Percentiles rank a stretch among this genome's conserved stretches.
Conservation (phyloP, 2,113 vertebrate genomes). For the Climacteris rufus region DNA sequence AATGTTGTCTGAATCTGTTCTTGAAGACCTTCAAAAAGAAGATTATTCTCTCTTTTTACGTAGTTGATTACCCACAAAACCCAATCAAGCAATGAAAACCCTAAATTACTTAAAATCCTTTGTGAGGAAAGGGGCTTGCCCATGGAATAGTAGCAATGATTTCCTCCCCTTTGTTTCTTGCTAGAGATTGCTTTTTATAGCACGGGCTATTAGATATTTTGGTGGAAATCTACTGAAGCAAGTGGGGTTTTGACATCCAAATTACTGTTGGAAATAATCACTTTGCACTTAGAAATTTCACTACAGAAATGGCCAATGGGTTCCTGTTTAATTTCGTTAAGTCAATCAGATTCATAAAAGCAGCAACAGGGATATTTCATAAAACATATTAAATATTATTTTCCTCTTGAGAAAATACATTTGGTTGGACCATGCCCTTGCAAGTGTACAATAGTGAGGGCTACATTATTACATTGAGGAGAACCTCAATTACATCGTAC, state of each 20-base stretch:
- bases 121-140: neutral
- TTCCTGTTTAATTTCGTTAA: neutral
- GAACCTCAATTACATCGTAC: neutral
- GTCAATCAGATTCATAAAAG: neutral
- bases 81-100: neutral
- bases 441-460: neutral
- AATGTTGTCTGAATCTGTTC: neutral
- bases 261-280: neutral
- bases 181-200: neutral
- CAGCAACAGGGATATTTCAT: neutral
- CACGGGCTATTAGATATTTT: neutral
- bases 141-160: neutral
- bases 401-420: neutral
- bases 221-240: neutral
- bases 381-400: neutral
- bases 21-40: neutral
- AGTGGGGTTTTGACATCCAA: neutral
- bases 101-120: neutral
- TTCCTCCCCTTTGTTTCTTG: neutral
- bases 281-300: neutral
- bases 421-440: neutral
- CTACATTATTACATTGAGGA: neutral
- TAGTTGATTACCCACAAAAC: neutral
- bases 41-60: neutral
- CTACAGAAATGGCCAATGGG: neutral